Evolutionary conservation across 2,888 invertebrate genomes (phyloP), one percentile per base, ranked within the genome.

Genomic region (Cryptocephalus moraei): DNA sequence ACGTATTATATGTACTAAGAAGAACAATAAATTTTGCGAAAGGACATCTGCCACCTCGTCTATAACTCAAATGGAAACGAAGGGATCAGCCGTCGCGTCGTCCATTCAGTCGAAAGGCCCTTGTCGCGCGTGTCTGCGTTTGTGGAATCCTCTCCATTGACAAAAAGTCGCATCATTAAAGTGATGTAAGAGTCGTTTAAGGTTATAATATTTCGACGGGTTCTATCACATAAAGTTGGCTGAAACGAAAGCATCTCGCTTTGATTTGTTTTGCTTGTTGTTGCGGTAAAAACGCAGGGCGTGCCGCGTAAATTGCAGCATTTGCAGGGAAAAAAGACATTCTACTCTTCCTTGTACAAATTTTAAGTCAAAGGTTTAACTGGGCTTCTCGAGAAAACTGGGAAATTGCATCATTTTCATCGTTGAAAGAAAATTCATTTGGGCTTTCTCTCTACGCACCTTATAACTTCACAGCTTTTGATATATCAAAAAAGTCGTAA

Each of bases 161-260:
- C 56, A 67, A 67, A 67, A 67, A 66, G 58, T 63, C 61, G 67
- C 57, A 60, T 65, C 63, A 66, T 65, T 66, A 63, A 63, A 60
- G 57, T 61, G 58, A 62, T 59, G 63, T 62, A 62, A 62, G 62
- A 62, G 57, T 63, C 64, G 49, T 61, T 64, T 64, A 67, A 63
- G 65, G 64, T 54, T 61, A 62, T 63, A 60, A 57, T 59, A 62
- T 63, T 57, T 54, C 52, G 48, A 62, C 64, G 54, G 57, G 64
- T 62, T 59, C 56, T 58, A 59, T 61, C 59, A 57, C 55, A 47
- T 49, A 51, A 22, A 22, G 22, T 36, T 36, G 12, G n/a, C 36
- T 6, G 36, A 36, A 36, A 36, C n/a, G 22, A 22, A 22, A 22
- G 22, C 22, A 22, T 22, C 56, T 58, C 59, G 51, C 60, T 57